Evolutionary conservation across 2,888 invertebrate species (phyloP).

Genomic region (Drosophila rubida): DNA sequence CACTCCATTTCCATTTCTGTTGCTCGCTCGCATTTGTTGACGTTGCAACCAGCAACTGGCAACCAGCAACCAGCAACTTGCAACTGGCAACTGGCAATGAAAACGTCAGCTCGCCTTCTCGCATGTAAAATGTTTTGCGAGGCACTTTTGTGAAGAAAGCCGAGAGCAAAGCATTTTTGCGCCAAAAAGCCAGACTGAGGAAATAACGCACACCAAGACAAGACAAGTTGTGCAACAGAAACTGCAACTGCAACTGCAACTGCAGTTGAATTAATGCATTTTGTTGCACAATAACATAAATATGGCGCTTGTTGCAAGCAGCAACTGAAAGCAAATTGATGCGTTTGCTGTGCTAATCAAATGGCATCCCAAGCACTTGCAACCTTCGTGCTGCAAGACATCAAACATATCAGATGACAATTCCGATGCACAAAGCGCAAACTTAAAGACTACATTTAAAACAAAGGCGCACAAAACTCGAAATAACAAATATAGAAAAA

Average conservation of each 20-base stretch:
- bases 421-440: no score
- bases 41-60: conserved; percentile 60
- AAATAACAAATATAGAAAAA: no score
- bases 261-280: conserved; percentile 69
- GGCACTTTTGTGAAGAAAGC: conserved; percentile 54
- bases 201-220: conserved; percentile 5
- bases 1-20: conserved; percentile 33
- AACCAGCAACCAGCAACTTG: conserved; percentile 62
- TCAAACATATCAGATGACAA: no score
- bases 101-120: conserved; percentile 62
- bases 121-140: conserved; percentile 72
- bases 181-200: background rate
- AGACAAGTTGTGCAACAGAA: conserved; percentile 19
- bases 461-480: no score
- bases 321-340: conserved; percentile 16
- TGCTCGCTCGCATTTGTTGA: conserved; percentile 64
- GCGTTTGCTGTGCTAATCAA: conserved; percentile 17
- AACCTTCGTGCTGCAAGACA: background rate
- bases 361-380: background rate
- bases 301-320: conserved; percentile 27
- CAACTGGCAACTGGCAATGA: conserved; percentile 68
- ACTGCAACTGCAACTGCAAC: conserved; percentile 31
- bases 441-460: no score
- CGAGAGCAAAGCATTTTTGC: background rate
- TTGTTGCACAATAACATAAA: conserved; percentile 57